Conservation (phyloP, 2,888 invertebrate species). For the Cantharis flavilabris region DNA sequence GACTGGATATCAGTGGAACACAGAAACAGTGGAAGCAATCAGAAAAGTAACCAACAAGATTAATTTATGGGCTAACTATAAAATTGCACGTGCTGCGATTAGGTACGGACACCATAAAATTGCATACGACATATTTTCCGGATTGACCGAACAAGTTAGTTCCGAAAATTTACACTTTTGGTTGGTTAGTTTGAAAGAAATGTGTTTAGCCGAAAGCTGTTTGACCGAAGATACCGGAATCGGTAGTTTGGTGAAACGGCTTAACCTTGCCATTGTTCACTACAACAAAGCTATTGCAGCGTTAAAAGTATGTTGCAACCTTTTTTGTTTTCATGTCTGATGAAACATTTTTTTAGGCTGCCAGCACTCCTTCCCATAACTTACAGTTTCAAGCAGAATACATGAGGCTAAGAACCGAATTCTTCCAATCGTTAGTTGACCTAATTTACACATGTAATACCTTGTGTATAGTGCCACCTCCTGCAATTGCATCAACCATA, state of each 20-base stretch:
- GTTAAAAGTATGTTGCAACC: slow-evolving; percentile 54
- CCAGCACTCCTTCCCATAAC: slow-evolving; percentile 66
- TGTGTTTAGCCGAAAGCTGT: slow-evolving; percentile 74
- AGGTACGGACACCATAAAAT: slow-evolving; percentile 74
- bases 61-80: slow-evolving; percentile 84
- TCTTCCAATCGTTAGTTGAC: slow-evolving; percentile 70
- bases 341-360: slow-evolving; percentile 60
- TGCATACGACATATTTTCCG: slow-evolving; percentile 61
- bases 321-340: not conserved
- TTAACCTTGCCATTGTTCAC: slow-evolving; percentile 62
- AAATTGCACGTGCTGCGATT: slow-evolving; percentile 84
- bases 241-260: slow-evolving; percentile 54
- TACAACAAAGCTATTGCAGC: slow-evolving; percentile 70
- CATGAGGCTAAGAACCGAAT: slow-evolving; percentile 73
- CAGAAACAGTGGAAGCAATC: slow-evolving; percentile 63
- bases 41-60: slow-evolving; percentile 57
- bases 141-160: slow-evolving; percentile 65
- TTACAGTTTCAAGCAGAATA: slow-evolving; percentile 78
- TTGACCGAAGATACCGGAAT: slow-evolving; percentile 55
- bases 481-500: slow-evolving; percentile 84
- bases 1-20: slow-evolving; percentile 70
- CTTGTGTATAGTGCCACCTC: slow-evolving; percentile 88
- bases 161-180: slow-evolving; percentile 90
- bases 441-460: slow-evolving; percentile 73
- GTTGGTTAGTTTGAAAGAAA: slow-evolving; percentile 78